Evolutionary conservation across 2,888 invertebrate species (phyloP).

Genomic region (Lysandra coridon): DNA sequence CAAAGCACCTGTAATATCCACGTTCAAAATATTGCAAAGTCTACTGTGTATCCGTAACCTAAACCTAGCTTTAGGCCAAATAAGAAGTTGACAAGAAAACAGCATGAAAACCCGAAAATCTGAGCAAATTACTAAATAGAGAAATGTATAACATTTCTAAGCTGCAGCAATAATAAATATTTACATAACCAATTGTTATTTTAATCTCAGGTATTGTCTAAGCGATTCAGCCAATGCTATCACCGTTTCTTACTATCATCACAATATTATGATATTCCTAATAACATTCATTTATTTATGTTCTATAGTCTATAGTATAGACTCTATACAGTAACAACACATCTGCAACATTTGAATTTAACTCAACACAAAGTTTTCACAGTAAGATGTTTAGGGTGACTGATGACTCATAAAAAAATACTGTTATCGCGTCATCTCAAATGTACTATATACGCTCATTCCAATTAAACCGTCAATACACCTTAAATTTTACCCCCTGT

Average conservation of each 20-base stretch:
- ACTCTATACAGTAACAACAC: neutral
- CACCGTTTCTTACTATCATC: neutral
- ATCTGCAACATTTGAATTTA: neutral
- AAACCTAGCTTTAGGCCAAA: neutral
- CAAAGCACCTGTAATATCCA: neutral
- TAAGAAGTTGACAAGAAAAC: neutral
- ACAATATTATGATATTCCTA: neutral
- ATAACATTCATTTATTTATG: neutral
- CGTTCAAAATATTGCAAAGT: neutral
- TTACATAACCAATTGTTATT: neutral
- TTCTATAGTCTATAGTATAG: neutral
- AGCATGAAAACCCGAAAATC: neutral
- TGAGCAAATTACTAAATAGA: neutral
- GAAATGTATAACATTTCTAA: neutral
- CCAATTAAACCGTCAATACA: neutral
- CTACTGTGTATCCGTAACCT: neutral
- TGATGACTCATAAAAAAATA: neutral
- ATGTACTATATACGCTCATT: neutral
- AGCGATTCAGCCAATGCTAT: neutral
- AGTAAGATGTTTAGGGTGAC: neutral
- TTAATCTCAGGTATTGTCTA: slow-evolving; percentile 3
- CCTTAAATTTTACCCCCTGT: neutral
- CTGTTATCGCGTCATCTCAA: neutral
- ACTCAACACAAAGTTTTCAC: neutral
- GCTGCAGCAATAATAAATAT: neutral